Conservation (phyloP, 92 coral and sea anemone species). For the Metridium senile region DNA sequence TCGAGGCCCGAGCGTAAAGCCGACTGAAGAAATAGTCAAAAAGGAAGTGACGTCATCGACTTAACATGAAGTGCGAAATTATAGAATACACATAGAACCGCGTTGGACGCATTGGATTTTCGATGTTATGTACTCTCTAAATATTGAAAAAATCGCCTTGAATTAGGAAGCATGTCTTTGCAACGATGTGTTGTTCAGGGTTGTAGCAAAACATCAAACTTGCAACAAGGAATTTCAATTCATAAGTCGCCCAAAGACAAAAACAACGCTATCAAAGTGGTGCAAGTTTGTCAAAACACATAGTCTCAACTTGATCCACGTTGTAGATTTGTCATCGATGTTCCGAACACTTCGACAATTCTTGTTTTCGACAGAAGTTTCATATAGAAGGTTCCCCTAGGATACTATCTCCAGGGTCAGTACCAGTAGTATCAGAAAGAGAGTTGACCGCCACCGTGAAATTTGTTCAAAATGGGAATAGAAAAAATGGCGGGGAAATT, state of each 20-base stretch:
- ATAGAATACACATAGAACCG: no score
- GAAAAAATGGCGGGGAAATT: no score
- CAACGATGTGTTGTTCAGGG: conserved; percentile 39
- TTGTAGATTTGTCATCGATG: conserved; percentile 32
- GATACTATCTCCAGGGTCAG: conserved; percentile 19
- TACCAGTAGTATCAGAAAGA: conserved; percentile 20
- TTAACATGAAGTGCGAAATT: neutral
- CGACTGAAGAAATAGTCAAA: no score
- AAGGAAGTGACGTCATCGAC: neutral
- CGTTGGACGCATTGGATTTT: no score
- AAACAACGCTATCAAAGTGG: neutral
- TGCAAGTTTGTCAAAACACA: conserved; percentile 22
- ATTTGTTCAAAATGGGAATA: no score
- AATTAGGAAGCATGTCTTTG: conserved; percentile 1
- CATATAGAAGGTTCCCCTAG: no score
- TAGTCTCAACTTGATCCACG: conserved; percentile 31
- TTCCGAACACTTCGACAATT: conserved; percentile 29
- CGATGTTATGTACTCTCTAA: neutral
- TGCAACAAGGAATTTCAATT: no score
- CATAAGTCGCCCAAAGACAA: conserved; percentile 4
- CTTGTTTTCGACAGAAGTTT: conserved; percentile 38
- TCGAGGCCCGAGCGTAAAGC: neutral
- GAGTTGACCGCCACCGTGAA: no score
- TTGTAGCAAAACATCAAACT: no score
- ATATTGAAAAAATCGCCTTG: neutral